Conservation (phyloP, 2,797 vertebrate genomes). For the Crocidura indochinensis region DNA sequence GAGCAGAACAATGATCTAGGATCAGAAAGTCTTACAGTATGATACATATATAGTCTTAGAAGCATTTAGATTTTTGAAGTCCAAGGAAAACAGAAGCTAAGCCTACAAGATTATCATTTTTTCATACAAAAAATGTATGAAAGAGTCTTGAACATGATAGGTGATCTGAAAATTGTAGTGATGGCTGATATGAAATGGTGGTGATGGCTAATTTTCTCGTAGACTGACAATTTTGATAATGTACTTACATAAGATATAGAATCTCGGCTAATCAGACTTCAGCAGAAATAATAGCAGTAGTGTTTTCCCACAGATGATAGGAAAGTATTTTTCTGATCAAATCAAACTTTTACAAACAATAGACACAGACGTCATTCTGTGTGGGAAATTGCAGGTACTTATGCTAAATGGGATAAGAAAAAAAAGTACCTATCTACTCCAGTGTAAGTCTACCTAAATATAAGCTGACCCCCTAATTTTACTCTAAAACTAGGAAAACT, state of each 20-base stretch:
- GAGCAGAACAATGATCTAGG: conserved; percentile 11
- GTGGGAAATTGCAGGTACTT: conserved; percentile 33
- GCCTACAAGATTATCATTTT: conserved; percentile 44
- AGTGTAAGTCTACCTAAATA: too few relatives aligned
- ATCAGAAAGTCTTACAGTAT: conserved; percentile 48
- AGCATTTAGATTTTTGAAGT: conserved; percentile 62
- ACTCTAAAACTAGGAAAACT: too few relatives aligned
- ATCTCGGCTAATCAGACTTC: conserved; percentile 13
- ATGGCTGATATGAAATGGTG: conserved; percentile 26
- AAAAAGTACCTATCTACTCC: too few relatives aligned
- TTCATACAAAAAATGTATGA: conserved; percentile 6
- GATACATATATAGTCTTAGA: conserved; percentile 5
- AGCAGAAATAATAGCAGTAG: conserved; percentile 53
- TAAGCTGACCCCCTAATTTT: too few relatives aligned
- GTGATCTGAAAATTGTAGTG: conserved; percentile 1
- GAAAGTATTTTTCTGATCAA: neutral
- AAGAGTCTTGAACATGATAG: conserved; percentile 26
- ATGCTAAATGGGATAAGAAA: neutral
- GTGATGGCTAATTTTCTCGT: conserved; percentile 52
- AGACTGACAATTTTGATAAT: conserved; percentile 62
- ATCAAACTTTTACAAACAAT: neutral
- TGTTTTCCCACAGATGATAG: neutral
- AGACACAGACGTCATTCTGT: conserved; percentile 37
- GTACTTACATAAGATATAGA: conserved; percentile 71
- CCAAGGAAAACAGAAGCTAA: conserved; percentile 36